Evolutionary conservation across 2,888 invertebrate species (phyloP).

Genomic region (Chalcosyrphus nemorum): DNA sequence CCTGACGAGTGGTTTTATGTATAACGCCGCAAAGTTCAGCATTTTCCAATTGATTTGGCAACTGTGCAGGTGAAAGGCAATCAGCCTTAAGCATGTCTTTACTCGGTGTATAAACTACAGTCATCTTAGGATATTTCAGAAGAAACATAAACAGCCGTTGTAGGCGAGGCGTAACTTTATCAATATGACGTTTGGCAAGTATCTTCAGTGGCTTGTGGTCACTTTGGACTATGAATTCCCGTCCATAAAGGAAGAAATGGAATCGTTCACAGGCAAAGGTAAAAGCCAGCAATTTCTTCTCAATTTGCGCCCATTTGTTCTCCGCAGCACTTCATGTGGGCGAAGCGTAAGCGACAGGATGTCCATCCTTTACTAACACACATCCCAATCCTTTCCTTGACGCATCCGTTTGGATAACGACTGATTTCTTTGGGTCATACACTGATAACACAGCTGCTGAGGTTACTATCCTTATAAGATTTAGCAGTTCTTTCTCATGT

Average conservation of each 20-base stretch:
- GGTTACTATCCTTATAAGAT: conserved; percentile 6
- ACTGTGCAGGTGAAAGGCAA: conserved; percentile 73
- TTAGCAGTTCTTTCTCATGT: conserved; percentile 18
- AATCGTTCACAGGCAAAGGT: too few relatives aligned
- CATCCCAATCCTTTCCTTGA: conserved; percentile 74
- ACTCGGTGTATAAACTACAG: conserved; percentile 74
- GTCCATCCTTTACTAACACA: conserved; percentile 76
- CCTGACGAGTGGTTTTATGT: neutral
- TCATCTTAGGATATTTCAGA: conserved; percentile 71
- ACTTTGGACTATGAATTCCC: conserved; percentile 74
- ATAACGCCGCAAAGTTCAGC: conserved; percentile 25
- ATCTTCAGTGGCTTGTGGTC: conserved; percentile 76
- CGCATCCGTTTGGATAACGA: conserved; percentile 76
- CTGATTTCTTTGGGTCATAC: conserved; percentile 67
- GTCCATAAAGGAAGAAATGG: conserved; percentile 74
- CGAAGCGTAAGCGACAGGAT: conserved; percentile 77
- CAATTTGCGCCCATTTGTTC: conserved; percentile 78
- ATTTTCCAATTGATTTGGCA: conserved; percentile 42
- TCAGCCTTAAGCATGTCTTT: conserved; percentile 75
- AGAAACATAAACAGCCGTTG: conserved; percentile 74
- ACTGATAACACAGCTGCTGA: conserved; percentile 29
- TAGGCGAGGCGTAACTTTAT: conserved; percentile 74
- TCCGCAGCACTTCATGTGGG: conserved; percentile 75
- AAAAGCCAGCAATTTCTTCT: conserved; percentile 79
- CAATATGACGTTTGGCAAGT: conserved; percentile 74